These are phyloP conservation scores for Sebastes jordani DNA, from an alignment of 2,797 vertebrate genomes.

Conservation along the genomic window DNA sequence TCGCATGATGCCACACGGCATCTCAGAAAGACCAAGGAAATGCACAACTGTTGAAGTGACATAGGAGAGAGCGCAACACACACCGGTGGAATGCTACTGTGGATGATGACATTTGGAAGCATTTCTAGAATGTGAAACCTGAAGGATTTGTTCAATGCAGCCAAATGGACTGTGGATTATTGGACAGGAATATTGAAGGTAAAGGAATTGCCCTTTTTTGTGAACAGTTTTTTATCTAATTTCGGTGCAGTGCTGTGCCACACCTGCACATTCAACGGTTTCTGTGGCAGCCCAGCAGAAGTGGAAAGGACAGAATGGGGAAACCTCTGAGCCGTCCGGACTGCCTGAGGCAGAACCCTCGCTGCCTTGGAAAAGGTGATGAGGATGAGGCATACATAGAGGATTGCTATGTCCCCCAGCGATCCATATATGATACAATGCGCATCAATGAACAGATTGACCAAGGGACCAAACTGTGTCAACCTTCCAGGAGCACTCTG, in stretches of 20 bases:
- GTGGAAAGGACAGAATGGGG: conserved; percentile 85
- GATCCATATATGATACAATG: conserved; percentile 99
- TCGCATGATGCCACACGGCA: conserved; percentile 64
- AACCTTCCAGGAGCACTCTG: conserved; percentile 92
- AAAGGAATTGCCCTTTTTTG: conserved; percentile 22
- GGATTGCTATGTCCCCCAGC: conserved; percentile 97
- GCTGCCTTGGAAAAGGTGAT: conserved; percentile 95
- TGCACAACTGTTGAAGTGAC: conserved; percentile 75
- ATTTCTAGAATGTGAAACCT: conserved; percentile 60
- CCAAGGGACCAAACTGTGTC: conserved; percentile 93
- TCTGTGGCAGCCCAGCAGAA: conserved; percentile 41
- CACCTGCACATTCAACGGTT: conserved; percentile 44
- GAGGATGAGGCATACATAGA: conserved; percentile 98
- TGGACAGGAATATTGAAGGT: conserved; percentile 41
- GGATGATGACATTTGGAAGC: conserved; percentile 25
- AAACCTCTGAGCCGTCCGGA: conserved; percentile 98
- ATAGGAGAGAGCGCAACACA: conserved; percentile 28
- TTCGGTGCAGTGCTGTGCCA: conserved; percentile 21
- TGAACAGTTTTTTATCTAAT: background rate
- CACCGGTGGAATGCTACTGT: conserved; percentile 26
- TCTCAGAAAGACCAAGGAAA: conserved; percentile 62
- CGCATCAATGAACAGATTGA: conserved; percentile 99
- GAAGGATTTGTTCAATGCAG: conserved; percentile 44
- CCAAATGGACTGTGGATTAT: conserved; percentile 59
- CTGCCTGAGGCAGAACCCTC: conserved; percentile 95